Conservation (phyloP, 2,888 invertebrate genomes). For the Helleia helle region DNA sequence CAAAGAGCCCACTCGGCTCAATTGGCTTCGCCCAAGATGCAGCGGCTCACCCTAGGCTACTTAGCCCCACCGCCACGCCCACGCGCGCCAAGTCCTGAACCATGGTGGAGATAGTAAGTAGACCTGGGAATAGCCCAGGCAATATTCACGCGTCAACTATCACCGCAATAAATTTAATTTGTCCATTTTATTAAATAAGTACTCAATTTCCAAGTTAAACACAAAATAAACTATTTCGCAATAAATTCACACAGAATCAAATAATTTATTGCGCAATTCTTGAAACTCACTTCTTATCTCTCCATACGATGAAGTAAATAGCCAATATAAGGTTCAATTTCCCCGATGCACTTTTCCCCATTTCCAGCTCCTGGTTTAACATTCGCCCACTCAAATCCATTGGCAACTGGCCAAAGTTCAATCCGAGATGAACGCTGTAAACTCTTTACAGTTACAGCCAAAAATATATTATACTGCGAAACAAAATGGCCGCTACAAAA, state of each 20-base stretch:
- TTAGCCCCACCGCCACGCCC: too few species aligned
- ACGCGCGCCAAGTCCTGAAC: too few species aligned
- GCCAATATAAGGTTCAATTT: conserved; percentile 12
- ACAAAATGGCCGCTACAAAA: not conserved
- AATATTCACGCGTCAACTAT: too few species aligned
- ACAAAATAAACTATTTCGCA: too few species aligned
- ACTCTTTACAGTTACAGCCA: conserved; percentile 7
- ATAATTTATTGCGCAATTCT: not conserved
- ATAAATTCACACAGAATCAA: not conserved
- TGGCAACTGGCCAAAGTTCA: conserved; percentile 19
- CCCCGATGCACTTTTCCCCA: conserved; percentile 7
- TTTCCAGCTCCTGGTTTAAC: conserved; percentile 9
- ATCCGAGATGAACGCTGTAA: conserved; percentile 17
- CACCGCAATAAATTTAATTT: too few species aligned
- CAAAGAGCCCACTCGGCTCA: too few species aligned
- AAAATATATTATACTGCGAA: not conserved
- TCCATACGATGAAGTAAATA: conserved; percentile 7
- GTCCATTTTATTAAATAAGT: too few species aligned
- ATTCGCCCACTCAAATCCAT: conserved; percentile 14
- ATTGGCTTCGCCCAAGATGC: too few species aligned
- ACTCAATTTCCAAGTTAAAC: too few species aligned
- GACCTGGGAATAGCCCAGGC: too few species aligned
- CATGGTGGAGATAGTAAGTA: too few species aligned
- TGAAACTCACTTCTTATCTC: conserved; percentile 3
- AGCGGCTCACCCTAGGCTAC: too few species aligned